phyloP scores from a whole-genome alignment of 1,140 invertebrate genomes.

The Sesamia nonagrioides region DNA sequence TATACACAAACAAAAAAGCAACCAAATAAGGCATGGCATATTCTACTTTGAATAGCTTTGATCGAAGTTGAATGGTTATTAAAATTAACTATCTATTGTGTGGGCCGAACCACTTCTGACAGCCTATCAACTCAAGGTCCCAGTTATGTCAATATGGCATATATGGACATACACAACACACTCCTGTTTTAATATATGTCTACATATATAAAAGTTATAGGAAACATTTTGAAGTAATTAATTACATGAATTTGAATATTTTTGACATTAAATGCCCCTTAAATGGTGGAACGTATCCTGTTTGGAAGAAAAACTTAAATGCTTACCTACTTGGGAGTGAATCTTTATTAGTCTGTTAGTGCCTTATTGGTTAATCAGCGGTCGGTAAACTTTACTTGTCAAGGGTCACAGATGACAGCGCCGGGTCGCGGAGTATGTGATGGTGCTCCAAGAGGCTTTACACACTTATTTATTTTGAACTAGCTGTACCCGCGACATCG shows the following conservation, averaged over 20 bases:
- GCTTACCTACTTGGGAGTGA: not conserved
- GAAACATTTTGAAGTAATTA: constrained; percentile 14
- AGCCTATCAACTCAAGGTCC: constrained; percentile 9
- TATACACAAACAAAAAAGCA: constrained; percentile 2
- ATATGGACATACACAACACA: constrained; percentile 11
- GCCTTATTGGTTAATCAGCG: too few relatives aligned
- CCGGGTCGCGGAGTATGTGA: too few relatives aligned
- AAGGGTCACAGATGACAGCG: too few relatives aligned
- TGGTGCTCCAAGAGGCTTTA: too few relatives aligned
- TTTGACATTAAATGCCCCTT: not conserved
- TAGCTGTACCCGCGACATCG: too few relatives aligned
- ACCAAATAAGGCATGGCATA: constrained; percentile 30
- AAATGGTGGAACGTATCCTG: not conserved
- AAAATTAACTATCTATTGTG: constrained; percentile 27
- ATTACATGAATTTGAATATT: constrained; percentile 10
- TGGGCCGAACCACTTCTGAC: constrained; percentile 33
- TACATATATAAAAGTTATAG: not conserved
- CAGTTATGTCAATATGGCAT: not conserved
- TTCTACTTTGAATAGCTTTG: not conserved
- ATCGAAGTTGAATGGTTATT: not conserved
- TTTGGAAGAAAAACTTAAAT: not conserved
- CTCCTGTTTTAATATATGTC: not conserved
- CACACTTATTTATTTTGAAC: too few relatives aligned
- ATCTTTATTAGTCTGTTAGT: too few relatives aligned
- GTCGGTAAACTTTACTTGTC: too few relatives aligned